Evolutionary conservation across 1,140 invertebrate genomes (phyloP).

Genomic region (Anastrepha ludens): DNA sequence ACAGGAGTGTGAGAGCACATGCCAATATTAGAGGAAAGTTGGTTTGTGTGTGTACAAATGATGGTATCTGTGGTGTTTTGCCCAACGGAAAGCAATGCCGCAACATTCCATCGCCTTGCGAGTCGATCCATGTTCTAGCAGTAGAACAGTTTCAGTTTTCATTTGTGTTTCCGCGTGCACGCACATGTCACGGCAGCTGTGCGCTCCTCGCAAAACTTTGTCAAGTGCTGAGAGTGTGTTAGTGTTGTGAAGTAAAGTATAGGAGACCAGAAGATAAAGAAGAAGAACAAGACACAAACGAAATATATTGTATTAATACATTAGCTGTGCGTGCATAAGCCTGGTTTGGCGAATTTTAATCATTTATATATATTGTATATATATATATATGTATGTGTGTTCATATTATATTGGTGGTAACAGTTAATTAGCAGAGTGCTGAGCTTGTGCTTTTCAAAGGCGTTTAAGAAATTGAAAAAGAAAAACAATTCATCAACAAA

Average conservation of each 20-base stretch:
- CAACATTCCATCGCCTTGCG: slow-evolving; percentile 12
- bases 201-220: slow-evolving; percentile 39
- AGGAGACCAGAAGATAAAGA: slow-evolving; percentile 10
- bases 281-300: neutral
- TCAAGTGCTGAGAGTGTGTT: slow-evolving; percentile 32
- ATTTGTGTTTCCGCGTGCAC: slow-evolving; percentile 74
- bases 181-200: slow-evolving; percentile 64
- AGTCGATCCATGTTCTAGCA: slow-evolving; percentile 57
- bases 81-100: slow-evolving; percentile 15
- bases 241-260: neutral
- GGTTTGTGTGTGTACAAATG: neutral
- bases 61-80: slow-evolving; percentile 4
- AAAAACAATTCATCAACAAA: too few relatives aligned
- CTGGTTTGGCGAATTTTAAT: neutral
- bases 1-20: neutral
- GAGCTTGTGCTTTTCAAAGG: neutral
- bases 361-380: too few relatives aligned
- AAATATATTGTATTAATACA: too few relatives aligned
- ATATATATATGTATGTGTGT: neutral
- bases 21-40: slow-evolving; percentile 18
- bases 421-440: neutral
- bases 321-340: neutral
- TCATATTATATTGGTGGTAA: neutral
- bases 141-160: slow-evolving; percentile 74
- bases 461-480: too few relatives aligned